Evolutionary conservation across 2,113 vertebrate genomes (phyloP).

Genomic region (Megaceryle maxima): DNA sequence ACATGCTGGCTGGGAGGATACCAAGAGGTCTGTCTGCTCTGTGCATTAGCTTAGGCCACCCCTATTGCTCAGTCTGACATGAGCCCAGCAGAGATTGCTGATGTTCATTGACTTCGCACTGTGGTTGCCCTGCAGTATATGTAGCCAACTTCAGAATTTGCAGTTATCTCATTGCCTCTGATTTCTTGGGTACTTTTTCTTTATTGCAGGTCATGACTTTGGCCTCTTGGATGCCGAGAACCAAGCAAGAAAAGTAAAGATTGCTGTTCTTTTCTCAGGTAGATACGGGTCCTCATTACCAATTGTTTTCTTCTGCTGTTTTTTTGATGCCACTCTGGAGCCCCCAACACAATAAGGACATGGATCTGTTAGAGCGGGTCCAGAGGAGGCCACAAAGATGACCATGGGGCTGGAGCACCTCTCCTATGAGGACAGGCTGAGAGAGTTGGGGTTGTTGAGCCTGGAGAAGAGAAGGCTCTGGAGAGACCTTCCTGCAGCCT

Average conservation of each 20-base stretch:
- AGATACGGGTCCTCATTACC: accelerated
- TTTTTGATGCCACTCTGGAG: background rate
- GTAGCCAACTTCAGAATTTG: background rate
- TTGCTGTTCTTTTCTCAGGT: background rate
- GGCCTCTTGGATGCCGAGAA: background rate
- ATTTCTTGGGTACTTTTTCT: background rate
- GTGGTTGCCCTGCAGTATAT: background rate
- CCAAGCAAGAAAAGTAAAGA: background rate
- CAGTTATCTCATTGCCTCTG: background rate
- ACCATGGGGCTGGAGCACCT: too few species aligned
- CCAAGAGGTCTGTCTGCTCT: background rate
- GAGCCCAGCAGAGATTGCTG: background rate
- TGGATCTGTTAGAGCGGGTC: too few species aligned
- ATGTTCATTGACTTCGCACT: background rate
- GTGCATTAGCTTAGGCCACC: background rate
- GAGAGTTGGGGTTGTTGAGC: too few species aligned
- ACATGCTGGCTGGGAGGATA: background rate
- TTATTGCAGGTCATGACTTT: background rate
- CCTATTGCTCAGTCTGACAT: background rate
- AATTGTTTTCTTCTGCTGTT: background rate
- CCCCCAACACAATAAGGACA: too few species aligned
- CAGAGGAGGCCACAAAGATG: too few species aligned
- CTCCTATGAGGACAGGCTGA: too few species aligned
- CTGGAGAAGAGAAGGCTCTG: too few species aligned
- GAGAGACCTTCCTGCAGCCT: too few species aligned